Base-by-base conservation (phyloP, 2,888 invertebrate genomes). In the Dinocampus coccinellae region DNA sequence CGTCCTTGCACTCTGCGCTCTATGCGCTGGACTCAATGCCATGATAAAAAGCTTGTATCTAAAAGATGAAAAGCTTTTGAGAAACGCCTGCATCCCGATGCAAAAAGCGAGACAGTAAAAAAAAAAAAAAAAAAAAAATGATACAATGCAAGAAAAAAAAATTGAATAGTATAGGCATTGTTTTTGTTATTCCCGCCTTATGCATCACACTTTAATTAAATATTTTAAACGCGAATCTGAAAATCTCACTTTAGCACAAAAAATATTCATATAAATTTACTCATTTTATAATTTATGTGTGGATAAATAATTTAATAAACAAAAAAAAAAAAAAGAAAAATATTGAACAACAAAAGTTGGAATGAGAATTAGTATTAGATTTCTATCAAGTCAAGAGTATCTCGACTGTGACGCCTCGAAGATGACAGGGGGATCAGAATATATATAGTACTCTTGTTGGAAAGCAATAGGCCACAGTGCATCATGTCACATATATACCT, bases 51-150 rank as follows among this genome's bases (percentile, higher is more conserved):
- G 85, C 83, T 81, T 80, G 83, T 82, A 80, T 82, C 83, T 79
- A 80, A 83, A 83, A 85, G 84, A 84, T 86, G 83, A 85, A 85
- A 85, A 86, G 86, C 85, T 84, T 84, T 85, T 81, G 81, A 81
- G 73, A 80, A 81, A 77, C 79, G 72, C 63, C 58, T 57, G 42
- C 73, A 72, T 72, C 68, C 64, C 68, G 75, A 73, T 71, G 70
- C 67, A 75, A 73, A 76, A 73, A 75, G 74, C 72, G 65, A 70
- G 62, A 71, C 58, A 72, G 73, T 68, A 16, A 36, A 69, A 60
- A 72, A 47, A 72, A 72, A 70, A 53, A 58, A 69, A 75, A 74
- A 68, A 57, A 64, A 36, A 26, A 63, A 20, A 60, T 47, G 33
- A 16, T 29, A 10, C 24, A 22, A 29, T 64, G 60, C 16, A 52